These are phyloP conservation scores for Meloidogyne floridensis DNA, from an alignment of 1,140 invertebrate genomes.

Conservation along the genomic window DNA sequence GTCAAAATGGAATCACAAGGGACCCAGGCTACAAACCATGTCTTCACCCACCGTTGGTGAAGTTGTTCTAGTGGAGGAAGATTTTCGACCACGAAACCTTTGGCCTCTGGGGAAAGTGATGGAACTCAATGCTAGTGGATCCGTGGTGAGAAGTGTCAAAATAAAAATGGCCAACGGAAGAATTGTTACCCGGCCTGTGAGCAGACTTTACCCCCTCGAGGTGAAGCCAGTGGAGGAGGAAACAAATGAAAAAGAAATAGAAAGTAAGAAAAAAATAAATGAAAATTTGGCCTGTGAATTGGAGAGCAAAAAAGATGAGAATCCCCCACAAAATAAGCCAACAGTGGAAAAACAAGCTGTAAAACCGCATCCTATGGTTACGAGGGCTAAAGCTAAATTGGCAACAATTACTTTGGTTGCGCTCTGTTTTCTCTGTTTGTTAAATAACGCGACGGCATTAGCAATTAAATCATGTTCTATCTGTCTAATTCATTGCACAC, in stretches of 20 bases:
- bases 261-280: not conserved
- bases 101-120: not conserved
- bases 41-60: too few species aligned
- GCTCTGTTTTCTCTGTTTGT: not conserved
- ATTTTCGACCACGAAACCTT: too few species aligned
- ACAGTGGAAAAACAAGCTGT: not conserved
- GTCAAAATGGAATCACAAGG: not conserved
- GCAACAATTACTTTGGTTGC: not conserved
- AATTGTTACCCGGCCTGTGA: conserved; percentile 18
- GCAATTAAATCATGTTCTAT: not conserved
- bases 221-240: not conserved
- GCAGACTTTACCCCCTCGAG: conserved; percentile 25
- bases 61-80: too few species aligned
- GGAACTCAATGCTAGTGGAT: not conserved
- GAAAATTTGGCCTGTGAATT: not conserved
- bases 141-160: not conserved
- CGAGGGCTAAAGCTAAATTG: not conserved
- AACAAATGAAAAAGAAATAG: too few species aligned
- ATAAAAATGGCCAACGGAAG: conserved; percentile 22
- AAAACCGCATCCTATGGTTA: not conserved
- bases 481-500: not conserved
- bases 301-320: too few species aligned
- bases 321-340: not conserved
- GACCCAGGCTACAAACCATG: conserved; percentile 7
- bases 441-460: not conserved